These are phyloP conservation scores for Centroberyx gerrardi DNA, from an alignment of 2,797 vertebrate genomes.

Conservation along the genomic window DNA sequence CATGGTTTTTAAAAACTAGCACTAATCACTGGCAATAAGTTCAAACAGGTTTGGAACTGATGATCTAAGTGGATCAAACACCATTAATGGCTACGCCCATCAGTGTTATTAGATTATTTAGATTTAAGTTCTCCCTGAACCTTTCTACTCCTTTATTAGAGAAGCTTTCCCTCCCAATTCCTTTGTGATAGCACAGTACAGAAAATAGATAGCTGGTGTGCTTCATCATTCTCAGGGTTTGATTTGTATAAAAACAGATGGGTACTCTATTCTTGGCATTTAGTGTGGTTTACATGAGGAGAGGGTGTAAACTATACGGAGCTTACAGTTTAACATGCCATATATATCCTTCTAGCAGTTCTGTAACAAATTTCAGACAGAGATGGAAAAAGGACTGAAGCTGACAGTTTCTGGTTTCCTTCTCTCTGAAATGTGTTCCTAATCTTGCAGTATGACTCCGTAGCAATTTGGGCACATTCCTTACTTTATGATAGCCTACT, in stretches of 20 bases:
- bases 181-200: background rate
- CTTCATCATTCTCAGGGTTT: background rate
- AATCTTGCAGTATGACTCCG: background rate
- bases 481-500: background rate
- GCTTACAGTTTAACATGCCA: background rate
- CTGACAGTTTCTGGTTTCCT: background rate
- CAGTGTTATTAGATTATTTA: background rate
- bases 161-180: background rate
- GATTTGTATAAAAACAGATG: constrained; percentile 15
- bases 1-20: too few species aligned
- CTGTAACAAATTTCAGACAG: background rate
- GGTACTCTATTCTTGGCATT: background rate
- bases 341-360: background rate
- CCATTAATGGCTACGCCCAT: background rate
- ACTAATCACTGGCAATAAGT: too few species aligned
- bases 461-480: background rate
- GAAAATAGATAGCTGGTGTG: background rate
- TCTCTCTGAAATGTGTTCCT: background rate
- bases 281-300: background rate
- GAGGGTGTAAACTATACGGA: background rate
- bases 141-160: background rate
- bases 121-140: background rate
- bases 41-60: too few species aligned
- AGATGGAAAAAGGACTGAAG: background rate
- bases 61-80: too few species aligned